Evolutionary conservation across 2,888 invertebrate genomes (phyloP).

Genomic region (Drosophila suboccidentalis): DNA sequence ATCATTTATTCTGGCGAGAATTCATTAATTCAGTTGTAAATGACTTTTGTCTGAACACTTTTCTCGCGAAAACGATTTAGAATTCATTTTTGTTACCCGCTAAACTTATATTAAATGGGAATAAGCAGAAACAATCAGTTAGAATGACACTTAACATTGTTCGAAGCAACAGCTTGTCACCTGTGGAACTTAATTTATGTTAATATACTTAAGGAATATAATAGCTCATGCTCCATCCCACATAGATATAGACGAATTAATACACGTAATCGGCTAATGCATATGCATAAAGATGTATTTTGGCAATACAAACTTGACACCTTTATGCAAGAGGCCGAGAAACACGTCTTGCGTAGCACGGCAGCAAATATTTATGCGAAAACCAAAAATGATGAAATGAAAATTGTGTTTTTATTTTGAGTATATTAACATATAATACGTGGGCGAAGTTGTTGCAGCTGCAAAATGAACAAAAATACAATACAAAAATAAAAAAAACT

Average conservation of each 20-base stretch:
- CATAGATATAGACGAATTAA: slow-evolving; percentile 3
- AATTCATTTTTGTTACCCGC: neutral
- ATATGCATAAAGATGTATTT: slow-evolving; percentile 42
- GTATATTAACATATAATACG: slow-evolving; percentile 46
- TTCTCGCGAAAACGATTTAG: too few species aligned
- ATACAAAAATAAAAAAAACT: slow-evolving; percentile 21
- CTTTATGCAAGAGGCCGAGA: slow-evolving; percentile 48
- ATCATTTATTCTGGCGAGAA: too few species aligned
- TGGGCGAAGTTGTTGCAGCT: slow-evolving; percentile 39
- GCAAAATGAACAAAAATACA: slow-evolving; percentile 12
- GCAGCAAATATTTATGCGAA: slow-evolving; percentile 43
- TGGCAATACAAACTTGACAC: slow-evolving; percentile 48
- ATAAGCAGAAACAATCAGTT: slow-evolving; percentile 1
- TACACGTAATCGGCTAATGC: slow-evolving; percentile 34
- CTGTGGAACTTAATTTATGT: slow-evolving; percentile 14
- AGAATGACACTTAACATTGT: slow-evolving; percentile 23
- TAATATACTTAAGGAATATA: slow-evolving; percentile 9
- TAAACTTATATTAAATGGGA: neutral
- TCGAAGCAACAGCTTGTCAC: slow-evolving; percentile 6
- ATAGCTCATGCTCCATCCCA: slow-evolving; percentile 25
- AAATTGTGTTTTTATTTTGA: slow-evolving; percentile 1
- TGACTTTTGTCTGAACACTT: too few species aligned
- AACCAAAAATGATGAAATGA: slow-evolving; percentile 41
- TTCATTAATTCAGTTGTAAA: too few species aligned
- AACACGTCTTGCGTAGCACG: slow-evolving; percentile 53